Conservation (phyloP, 2,888 invertebrate species). For the Notocelia uddmanniana region DNA sequence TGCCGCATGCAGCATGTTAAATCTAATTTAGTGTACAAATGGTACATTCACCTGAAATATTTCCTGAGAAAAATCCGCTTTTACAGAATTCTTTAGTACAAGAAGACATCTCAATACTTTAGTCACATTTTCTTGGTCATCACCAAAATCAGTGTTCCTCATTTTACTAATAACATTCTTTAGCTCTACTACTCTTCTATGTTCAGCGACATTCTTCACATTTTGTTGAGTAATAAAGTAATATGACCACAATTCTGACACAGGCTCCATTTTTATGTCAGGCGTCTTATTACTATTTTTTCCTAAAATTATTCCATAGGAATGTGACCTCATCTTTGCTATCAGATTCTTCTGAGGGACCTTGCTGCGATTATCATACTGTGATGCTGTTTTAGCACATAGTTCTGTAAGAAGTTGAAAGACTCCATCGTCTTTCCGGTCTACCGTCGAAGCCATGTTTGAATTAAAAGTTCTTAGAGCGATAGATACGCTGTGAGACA, state of each 20-base stretch:
- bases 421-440: slow-evolving; percentile 64
- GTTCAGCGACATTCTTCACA: slow-evolving; percentile 74
- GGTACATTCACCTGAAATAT: slow-evolving; percentile 68
- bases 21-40: not conserved
- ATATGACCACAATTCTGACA: slow-evolving; percentile 70
- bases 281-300: slow-evolving; percentile 64
- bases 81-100: slow-evolving; percentile 65
- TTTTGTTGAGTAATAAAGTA: slow-evolving; percentile 68
- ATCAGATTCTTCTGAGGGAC: slow-evolving; percentile 66
- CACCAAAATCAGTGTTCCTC: slow-evolving; percentile 64
- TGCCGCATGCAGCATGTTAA: no score
- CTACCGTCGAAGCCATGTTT: slow-evolving; percentile 27
- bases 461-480: not conserved
- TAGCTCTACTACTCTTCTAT: slow-evolving; percentile 67
- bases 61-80: slow-evolving; percentile 66
- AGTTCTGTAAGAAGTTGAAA: slow-evolving; percentile 73
- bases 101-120: slow-evolving; percentile 68
- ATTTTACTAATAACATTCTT: slow-evolving; percentile 68
- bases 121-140: slow-evolving; percentile 62
- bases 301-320: slow-evolving; percentile 77
- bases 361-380: slow-evolving; percentile 64
- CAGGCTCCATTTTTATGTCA: slow-evolving; percentile 62
- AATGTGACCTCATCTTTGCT: slow-evolving; percentile 71
- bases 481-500: not conserved
- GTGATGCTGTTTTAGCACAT: slow-evolving; percentile 70